phyloP scores from a whole-genome alignment of 2,888 invertebrate genomes.

The Drosophila paramelanica region DNA sequence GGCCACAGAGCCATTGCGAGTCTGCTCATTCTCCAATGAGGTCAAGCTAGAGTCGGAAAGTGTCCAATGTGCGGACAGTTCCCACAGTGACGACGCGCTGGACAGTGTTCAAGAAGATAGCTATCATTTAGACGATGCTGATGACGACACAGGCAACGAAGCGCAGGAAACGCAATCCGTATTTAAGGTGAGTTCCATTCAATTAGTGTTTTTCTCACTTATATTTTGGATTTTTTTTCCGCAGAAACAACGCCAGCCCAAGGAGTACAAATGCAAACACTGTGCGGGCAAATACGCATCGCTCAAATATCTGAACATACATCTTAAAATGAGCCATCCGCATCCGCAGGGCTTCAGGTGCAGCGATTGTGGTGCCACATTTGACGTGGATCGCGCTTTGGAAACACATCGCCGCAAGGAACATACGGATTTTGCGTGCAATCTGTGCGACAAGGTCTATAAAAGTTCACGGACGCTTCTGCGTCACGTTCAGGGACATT shows the following conservation, averaged over 20 bases:
- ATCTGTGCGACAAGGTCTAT: constrained; percentile 69
- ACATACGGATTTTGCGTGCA: constrained; percentile 66
- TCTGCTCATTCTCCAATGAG: constrained; percentile 10
- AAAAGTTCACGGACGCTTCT: constrained; percentile 68
- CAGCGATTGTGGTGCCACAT: constrained; percentile 57
- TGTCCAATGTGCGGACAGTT: not conserved
- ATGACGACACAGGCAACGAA: constrained; percentile 23
- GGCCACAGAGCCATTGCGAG: constrained; percentile 8
- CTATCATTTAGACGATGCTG: constrained; percentile 8
- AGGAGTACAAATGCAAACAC: constrained; percentile 55
- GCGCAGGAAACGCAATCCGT: constrained; percentile 33
- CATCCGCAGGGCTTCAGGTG: constrained; percentile 68
- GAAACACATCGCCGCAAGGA: constrained; percentile 60
- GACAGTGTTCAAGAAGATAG: not conserved
- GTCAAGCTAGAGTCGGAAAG: constrained; percentile 16
- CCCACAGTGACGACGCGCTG: constrained; percentile 21
- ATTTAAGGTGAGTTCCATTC: constrained; percentile 46
- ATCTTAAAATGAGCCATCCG: constrained; percentile 68
- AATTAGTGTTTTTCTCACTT: not conserved
- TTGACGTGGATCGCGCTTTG: constrained; percentile 62
- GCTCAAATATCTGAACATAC: constrained; percentile 62
- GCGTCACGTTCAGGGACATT: constrained; percentile 70
- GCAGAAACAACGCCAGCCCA: constrained; percentile 45
- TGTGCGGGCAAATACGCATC: constrained; percentile 62
- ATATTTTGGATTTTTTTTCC: not conserved